Conservation (phyloP, 2,113 vertebrate species). For the Oreotrochilus melanogaster region DNA sequence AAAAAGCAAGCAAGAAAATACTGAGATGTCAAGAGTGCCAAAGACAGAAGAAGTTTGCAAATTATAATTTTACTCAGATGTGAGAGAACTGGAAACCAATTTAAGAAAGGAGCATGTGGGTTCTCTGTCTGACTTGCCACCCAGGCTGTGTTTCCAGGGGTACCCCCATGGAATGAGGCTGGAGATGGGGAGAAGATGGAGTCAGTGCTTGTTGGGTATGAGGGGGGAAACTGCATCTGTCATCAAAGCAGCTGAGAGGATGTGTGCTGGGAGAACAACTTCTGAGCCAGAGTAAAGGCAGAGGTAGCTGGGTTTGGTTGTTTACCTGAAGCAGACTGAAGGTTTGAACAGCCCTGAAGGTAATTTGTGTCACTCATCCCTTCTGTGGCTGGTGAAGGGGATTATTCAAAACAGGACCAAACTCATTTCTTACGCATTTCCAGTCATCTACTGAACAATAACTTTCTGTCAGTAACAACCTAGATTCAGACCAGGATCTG, state of each 20-base stretch:
- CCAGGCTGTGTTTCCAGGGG: background rate
- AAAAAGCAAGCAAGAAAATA: background rate
- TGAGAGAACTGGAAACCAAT: background rate
- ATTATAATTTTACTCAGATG: background rate
- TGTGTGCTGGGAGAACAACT: background rate
- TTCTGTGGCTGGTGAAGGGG: background rate
- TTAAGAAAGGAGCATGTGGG: background rate
- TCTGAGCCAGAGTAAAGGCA: background rate
- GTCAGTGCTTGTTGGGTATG: fast-evolving
- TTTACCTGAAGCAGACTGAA: background rate
- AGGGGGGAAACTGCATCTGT: fast-evolving
- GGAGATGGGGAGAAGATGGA: background rate
- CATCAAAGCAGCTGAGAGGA: background rate
- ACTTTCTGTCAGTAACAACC: background rate
- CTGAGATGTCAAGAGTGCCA: background rate
- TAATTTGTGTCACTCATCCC: background rate
- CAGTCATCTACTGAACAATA: background rate
- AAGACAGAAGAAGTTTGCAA: background rate
- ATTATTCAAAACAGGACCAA: background rate
- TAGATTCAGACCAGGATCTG: background rate
- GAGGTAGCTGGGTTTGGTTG: background rate
- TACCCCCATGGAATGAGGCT: background rate
- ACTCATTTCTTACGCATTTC: background rate
- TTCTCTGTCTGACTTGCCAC: background rate
- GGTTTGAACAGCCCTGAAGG: background rate